Evolutionary conservation across 1,140 invertebrate genomes (phyloP), one percentile per base, ranked within the genome.

Genomic region (Campodea augens): DNA sequence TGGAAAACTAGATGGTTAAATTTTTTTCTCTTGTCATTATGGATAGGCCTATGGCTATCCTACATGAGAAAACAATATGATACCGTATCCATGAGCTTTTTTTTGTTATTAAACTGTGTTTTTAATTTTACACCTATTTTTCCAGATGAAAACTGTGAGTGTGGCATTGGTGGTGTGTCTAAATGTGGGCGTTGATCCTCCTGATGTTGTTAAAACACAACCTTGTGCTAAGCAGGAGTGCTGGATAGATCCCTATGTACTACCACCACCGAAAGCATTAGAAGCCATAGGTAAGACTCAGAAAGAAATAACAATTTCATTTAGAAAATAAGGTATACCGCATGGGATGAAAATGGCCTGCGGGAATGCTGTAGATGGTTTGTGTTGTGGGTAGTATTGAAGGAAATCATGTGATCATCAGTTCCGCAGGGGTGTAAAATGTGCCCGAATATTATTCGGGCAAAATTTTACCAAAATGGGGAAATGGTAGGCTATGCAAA

Each of bases 161-260:
- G 96, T 98, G 32, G 95, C 92, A 2, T 65, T 99, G 40, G 93
- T 99, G 5, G 60, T 99, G 4, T 99, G 95, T 65, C 71, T 99
- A 5, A 98, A 99, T 69, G 86, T 99, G 42, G 95, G 93, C 21
- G 93, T 98, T 4, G 96, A 99, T 66, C 95, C 96, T 25, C 95
- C 95, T 5, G 95, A 98, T 65, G 77, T 98, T 47, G 78, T 96
- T 2, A 98, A 98, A 64, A 95, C 90, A 10, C 81, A 91, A 53
- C 93, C 93, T 0, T 96, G 92, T 65, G 90, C 96, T 1, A 68
- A 87, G 13, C 64, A 96, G 18, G 90, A 98, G 60, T 96, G 91
- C 56, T 99, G 96, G 96, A 89, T 95, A 56, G 86, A 85, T 89
- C 72, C 66, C 57, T 47, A 15, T 19, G 22, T 25, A 27, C n/a